Conservation (phyloP, 2,888 invertebrate genomes). For the Clepsis dumicolana region DNA sequence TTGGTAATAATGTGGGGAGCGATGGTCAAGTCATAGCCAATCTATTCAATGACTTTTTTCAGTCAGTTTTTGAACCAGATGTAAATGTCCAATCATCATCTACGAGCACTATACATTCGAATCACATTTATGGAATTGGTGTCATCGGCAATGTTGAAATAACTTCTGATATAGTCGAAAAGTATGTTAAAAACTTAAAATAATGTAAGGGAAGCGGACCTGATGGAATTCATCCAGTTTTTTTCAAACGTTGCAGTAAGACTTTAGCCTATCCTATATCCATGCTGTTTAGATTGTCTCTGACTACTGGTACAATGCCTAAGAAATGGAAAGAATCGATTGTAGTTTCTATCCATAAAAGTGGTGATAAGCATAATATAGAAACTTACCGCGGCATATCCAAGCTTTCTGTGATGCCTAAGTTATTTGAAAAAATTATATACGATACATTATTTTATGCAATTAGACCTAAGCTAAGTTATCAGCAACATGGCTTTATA, state of each 20-base stretch:
- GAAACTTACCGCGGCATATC: slow-evolving; percentile 40
- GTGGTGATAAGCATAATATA: slow-evolving; percentile 29
- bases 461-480: slow-evolving; percentile 10
- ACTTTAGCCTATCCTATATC: no score
- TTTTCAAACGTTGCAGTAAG: no score
- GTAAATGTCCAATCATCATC: no score
- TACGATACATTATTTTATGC: slow-evolving; percentile 25
- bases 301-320: slow-evolving; percentile 24
- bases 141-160: no score
- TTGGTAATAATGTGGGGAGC: not conserved
- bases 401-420: slow-evolving; percentile 32
- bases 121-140: no score
- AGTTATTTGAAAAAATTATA: slow-evolving; percentile 37
- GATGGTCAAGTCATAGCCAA: not conserved
- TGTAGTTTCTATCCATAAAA: slow-evolving; percentile 33
- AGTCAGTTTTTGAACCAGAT: not conserved
- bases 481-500: slow-evolving; percentile 43
- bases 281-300: slow-evolving; percentile 25
- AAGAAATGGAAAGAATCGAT: slow-evolving; percentile 29
- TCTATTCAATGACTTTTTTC: not conserved
- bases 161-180: no score
- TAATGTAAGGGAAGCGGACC: slow-evolving; percentile 2
- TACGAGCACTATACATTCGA: no score
- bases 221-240: slow-evolving; percentile 5
- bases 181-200: no score